phyloP scores from a whole-genome alignment of 2,113 vertebrate genomes.

The Geothlypis trichas region DNA sequence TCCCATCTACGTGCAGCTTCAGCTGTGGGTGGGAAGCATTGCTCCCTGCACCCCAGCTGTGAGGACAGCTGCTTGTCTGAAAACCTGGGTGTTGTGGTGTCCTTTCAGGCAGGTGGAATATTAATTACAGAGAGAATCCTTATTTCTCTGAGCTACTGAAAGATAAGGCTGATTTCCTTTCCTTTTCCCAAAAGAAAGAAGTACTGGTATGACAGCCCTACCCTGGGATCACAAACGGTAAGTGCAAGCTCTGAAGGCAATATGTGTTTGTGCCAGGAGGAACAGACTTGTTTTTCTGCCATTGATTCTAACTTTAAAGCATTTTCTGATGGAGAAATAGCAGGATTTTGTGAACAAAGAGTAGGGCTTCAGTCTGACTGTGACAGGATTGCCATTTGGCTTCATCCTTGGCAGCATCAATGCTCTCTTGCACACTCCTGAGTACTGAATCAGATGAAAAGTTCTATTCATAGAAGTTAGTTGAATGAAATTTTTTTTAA shows the following conservation, averaged over 20 bases:
- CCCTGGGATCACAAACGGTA: constrained; percentile 67
- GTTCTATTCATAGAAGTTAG: neutral
- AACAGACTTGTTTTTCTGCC: neutral
- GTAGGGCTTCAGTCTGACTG: neutral
- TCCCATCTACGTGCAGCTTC: neutral
- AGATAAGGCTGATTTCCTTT: neutral
- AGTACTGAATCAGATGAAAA: neutral
- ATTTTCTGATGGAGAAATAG: neutral
- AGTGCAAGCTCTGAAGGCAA: neutral
- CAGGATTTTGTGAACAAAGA: neutral
- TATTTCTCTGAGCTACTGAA: neutral
- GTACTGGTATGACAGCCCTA: constrained; percentile 80
- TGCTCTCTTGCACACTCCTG: rapidly evolving
- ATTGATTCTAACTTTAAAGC: neutral
- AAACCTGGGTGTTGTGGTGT: too few relatives aligned
- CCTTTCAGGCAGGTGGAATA: neutral
- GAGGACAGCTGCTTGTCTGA: neutral
- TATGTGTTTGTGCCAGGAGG: neutral
- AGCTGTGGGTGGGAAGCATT: neutral
- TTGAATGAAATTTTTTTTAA: neutral
- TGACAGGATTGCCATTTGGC: neutral
- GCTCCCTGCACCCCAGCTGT: too few relatives aligned
- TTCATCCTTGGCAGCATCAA: rapidly evolving
- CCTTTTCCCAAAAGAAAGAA: constrained; percentile 75
- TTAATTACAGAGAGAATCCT: neutral